Conservation (phyloP, 2,797 vertebrate species). For the Poecilia gillii region DNA sequence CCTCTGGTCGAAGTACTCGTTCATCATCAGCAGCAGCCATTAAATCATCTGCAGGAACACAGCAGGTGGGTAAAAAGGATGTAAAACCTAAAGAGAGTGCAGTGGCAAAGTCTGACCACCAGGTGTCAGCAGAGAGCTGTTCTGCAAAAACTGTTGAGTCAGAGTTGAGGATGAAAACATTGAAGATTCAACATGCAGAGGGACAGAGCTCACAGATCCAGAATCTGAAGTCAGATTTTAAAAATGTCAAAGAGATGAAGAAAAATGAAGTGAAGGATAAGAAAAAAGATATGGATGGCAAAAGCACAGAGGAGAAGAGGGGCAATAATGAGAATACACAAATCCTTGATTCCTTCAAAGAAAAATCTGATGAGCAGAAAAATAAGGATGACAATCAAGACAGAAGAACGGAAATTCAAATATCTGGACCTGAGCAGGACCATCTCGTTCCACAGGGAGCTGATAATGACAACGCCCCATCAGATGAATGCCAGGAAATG, state of each 20-base stretch:
- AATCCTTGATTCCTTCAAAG: neutral
- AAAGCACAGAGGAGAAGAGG: neutral
- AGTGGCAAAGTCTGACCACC: conserved; percentile 33
- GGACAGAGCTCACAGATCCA: conserved; percentile 8
- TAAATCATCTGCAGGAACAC: neutral
- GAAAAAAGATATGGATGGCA: neutral
- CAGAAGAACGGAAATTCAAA: neutral
- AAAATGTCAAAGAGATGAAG: neutral
- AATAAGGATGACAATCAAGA: neutral
- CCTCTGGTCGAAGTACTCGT: neutral
- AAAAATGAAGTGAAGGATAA: neutral
- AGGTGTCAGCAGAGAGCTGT: conserved; percentile 35
- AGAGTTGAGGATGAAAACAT: conserved; percentile 32
- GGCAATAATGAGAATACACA: neutral
- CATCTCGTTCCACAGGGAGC: neutral
- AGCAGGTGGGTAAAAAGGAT: neutral
- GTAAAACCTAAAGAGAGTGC: conserved; percentile 5
- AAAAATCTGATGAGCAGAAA: conserved; percentile 6
- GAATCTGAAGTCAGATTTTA: neutral
- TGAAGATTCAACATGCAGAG: conserved; percentile 25
- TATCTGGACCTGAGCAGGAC: neutral
- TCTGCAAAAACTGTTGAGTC: conserved; percentile 30
- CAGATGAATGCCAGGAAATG: neutral
- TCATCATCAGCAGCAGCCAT: conserved; percentile 10
- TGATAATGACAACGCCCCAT: neutral